These are phyloP conservation scores for Isaurus tuberculatus DNA, from an alignment of 92 coral and sea anemone genomes.

Conservation along the genomic window DNA sequence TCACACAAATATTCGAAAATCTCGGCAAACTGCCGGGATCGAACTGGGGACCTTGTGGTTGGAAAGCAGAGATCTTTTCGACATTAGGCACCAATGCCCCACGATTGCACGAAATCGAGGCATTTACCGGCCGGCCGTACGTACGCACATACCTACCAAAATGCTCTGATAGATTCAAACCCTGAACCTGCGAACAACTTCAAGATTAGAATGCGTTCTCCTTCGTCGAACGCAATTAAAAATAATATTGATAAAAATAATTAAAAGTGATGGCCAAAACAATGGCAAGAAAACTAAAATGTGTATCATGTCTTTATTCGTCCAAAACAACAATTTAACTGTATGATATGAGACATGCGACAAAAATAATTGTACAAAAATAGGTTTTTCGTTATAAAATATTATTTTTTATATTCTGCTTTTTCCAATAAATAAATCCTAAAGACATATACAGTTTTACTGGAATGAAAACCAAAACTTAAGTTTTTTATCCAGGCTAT, in stretches of 20 bases:
- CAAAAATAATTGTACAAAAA: conserved; percentile 26
- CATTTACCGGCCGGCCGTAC: no score
- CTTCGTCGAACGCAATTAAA: no score
- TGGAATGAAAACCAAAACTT: background rate
- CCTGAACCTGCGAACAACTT: no score
- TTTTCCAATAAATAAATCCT: conserved; percentile 23
- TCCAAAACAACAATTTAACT: background rate
- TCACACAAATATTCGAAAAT: no score
- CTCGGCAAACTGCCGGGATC: no score
- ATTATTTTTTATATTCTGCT: background rate
- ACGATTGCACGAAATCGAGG: no score
- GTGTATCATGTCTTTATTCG: background rate
- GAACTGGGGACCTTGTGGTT: no score
- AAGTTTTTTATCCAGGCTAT: background rate
- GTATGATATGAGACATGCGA: background rate
- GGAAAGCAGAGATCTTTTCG: no score
- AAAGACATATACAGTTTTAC: background rate
- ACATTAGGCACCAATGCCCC: no score
- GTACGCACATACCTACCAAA: no score
- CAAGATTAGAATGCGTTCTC: no score
- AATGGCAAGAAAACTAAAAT: background rate
- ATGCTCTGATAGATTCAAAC: no score
- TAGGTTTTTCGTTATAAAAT: conserved; percentile 11
- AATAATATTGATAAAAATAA: background rate
- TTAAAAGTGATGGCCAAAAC: background rate